Evolutionary conservation across 2,888 invertebrate species (phyloP).

Genomic region (Azorinus chamasolen): DNA sequence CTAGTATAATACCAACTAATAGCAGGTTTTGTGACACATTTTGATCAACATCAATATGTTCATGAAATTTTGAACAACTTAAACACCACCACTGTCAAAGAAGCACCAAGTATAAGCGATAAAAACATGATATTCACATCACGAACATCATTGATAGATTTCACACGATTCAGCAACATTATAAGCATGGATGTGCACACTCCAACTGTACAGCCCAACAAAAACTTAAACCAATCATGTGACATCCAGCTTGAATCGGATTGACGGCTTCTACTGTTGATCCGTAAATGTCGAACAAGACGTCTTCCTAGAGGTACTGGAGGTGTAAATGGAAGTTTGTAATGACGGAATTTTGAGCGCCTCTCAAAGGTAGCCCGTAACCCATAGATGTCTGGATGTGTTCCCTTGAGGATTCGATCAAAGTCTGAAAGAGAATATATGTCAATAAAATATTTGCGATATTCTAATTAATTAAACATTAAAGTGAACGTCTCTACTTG

Average conservation of each 20-base stretch:
- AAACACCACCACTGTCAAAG: constrained; percentile 34
- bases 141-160: constrained; percentile 22
- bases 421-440: constrained; percentile 28
- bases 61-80: constrained; percentile 21
- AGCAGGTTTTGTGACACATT: too few species aligned
- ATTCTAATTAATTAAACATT: not conserved
- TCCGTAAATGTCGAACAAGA: constrained; percentile 30
- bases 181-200: constrained; percentile 33
- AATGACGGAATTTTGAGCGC: constrained; percentile 34
- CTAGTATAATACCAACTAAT: too few species aligned
- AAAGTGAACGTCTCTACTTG: too few species aligned
- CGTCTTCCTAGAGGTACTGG: constrained; percentile 33
- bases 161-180: constrained; percentile 35
- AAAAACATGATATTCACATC: constrained; percentile 49
- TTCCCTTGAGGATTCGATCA: constrained; percentile 22
- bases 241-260: constrained; percentile 40
- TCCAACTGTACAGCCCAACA: constrained; percentile 42
- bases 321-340: constrained; percentile 36
- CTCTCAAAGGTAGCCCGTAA: constrained; percentile 25
- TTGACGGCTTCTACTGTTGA: constrained; percentile 29
- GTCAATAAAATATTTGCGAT: not conserved
- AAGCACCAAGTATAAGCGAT: constrained; percentile 37
- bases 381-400: constrained; percentile 37
- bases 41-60: too few species aligned
- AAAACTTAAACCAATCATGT: constrained; percentile 49